Evolutionary conservation across 2,113 vertebrate genomes (phyloP), one percentile per base, ranked within the genome.

Genomic region (Zosterops pallidus): DNA sequence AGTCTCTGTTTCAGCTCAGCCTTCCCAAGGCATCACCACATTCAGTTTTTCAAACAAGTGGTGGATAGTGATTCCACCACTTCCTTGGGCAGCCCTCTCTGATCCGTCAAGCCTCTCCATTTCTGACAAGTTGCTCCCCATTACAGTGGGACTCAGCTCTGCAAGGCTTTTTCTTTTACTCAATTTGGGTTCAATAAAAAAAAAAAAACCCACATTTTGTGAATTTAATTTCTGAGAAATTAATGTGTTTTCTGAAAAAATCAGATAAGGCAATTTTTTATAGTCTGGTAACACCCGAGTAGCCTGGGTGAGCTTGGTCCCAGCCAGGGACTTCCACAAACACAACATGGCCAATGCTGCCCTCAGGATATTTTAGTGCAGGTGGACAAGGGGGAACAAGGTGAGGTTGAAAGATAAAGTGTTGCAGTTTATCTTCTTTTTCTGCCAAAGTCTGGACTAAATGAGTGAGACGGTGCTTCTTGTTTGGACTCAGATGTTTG

Each of bases 211-310:
- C 19, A 13, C 5, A 4, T 69, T 59, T 59, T 8, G 9, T 23
- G 3, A 18, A 17, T 52, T 81, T 44, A 9, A 7, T 62, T 35
- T 35, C 35, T 35, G 12, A 60, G 49, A 26, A 65, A 55, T 53
- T 12, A 6, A 18, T 0, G 0, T 4, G 6, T 50, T 63, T 82
- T 59, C 47, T 68, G 22, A 37, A 72, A 60, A 20, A 83, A 31
- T 4, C 31, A 26, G 9, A 20, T 3, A 7, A 20, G 77, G 17
- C 0, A 6, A 6, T 8, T 68, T 57, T 64, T 53, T 31, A 2
- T 3, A 1, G 0, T 18, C 6, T 85, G 9, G 9, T 56, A 25
- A 12, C 11, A 49, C 5, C 31, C 47, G 25, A 56, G 67, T 6
- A 53, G 3, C 23, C 26, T 4, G 4, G 14, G 4, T 11, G 41